phyloP scores from a whole-genome alignment of 2,113 vertebrate genomes.

The Sapajus apella region DNA sequence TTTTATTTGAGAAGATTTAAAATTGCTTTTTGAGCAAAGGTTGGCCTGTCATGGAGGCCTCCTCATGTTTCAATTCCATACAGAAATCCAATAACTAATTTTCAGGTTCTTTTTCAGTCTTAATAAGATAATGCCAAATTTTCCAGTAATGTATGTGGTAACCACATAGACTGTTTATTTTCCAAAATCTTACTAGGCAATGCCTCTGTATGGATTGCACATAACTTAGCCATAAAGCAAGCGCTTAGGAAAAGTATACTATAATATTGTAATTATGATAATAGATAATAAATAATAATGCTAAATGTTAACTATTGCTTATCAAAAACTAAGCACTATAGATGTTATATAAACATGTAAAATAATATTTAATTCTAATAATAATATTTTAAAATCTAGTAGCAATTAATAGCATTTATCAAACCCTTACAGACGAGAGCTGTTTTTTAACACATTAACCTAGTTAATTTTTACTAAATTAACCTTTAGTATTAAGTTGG shows the following conservation, averaged over 20 bases:
- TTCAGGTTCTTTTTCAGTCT: not conserved
- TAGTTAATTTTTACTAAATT: constrained; percentile 1
- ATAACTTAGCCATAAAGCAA: not conserved
- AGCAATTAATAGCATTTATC: not conserved
- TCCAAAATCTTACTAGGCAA: not conserved
- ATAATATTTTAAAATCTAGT: not conserved
- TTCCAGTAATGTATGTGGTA: not conserved
- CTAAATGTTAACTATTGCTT: not conserved
- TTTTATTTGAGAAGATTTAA: not conserved
- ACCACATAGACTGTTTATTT: not conserved
- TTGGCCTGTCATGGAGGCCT: not conserved
- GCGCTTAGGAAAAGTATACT: not conserved
- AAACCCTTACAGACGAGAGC: not conserved
- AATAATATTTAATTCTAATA: not conserved
- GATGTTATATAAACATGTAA: not conserved
- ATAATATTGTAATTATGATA: not conserved
- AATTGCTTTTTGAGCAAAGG: not conserved
- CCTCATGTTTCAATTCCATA: not conserved
- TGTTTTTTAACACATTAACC: not conserved
- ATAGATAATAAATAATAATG: not conserved
- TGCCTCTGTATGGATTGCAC: not conserved
- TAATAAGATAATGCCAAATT: not conserved
- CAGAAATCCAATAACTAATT: not conserved
- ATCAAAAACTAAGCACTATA: not conserved
- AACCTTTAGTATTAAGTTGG: not conserved